Conservation (phyloP, 2,888 invertebrate genomes). For the Synergus gifuensis region DNA sequence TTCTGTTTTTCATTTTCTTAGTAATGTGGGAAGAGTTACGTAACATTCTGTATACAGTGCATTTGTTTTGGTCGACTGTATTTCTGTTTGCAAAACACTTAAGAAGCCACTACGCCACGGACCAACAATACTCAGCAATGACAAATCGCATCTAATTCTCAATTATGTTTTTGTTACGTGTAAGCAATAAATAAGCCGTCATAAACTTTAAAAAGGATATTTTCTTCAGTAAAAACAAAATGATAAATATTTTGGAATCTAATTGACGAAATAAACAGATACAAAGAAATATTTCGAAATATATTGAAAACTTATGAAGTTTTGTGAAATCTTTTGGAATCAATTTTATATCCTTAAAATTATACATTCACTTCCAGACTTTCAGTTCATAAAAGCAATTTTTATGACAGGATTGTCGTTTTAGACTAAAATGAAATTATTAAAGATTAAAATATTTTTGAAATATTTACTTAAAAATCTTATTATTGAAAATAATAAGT, state of each 20-base stretch:
- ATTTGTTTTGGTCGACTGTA: slow-evolving; percentile 8
- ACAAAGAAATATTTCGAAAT: no score
- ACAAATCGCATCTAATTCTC: slow-evolving; percentile 26
- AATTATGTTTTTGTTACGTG: slow-evolving; percentile 12
- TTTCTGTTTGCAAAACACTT: slow-evolving; percentile 59
- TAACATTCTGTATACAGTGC: slow-evolving; percentile 33
- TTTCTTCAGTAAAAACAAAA: neutral
- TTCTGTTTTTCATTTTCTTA: neutral
- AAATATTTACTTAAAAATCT: no score
- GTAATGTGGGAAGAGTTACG: neutral
- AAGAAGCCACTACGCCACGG: slow-evolving; percentile 69
- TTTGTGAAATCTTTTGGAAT: no score
- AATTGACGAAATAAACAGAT: neutral
- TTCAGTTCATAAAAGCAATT: no score
- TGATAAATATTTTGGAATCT: neutral
- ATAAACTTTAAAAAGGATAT: neutral
- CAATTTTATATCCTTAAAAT: no score
- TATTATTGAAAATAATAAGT: no score
- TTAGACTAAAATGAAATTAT: no score
- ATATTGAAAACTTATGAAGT: no score
- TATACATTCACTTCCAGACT: no score
- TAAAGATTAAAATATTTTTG: no score
- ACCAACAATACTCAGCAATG: slow-evolving; percentile 59
- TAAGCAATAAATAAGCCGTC: neutral
- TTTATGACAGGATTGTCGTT: no score